A percentile compares a stretch with the other conserved stretches of the same genome.
phyloP scores from a whole-genome alignment of 2,113 vertebrate species.

The Pyxicephalus adspersus region DNA sequence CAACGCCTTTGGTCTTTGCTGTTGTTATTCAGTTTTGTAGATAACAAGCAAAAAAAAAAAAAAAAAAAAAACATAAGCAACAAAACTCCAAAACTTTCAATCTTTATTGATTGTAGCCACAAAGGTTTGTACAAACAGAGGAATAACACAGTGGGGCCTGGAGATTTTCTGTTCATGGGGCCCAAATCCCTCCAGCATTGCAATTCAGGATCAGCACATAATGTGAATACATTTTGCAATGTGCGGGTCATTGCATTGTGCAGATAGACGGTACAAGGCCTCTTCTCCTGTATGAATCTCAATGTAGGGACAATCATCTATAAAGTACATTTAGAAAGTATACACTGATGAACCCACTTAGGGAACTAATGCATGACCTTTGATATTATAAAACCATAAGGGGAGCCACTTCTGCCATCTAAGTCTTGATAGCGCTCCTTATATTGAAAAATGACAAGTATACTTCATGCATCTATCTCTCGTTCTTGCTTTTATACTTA shows the following conservation, averaged over 20 bases:
- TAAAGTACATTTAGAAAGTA: not conserved
- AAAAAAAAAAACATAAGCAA: not conserved
- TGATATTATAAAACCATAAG: slow-evolving; percentile 23
- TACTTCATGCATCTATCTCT: not conserved
- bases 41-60: slow-evolving; percentile 11
- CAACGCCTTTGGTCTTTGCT: slow-evolving; percentile 21
- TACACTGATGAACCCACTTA: slow-evolving; percentile 12
- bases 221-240: not conserved
- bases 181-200: slow-evolving; percentile 19
- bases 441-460: slow-evolving; percentile 30
- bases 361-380: slow-evolving; percentile 35
- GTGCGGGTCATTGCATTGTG: not conserved
- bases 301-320: slow-evolving; percentile 19
- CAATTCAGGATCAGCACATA: slow-evolving; percentile 2
- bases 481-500: slow-evolving; percentile 34
- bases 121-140: slow-evolving; percentile 42
- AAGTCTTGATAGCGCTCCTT: not conserved
- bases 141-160: not conserved
- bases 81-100: slow-evolving; percentile 24
- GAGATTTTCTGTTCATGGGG: slow-evolving; percentile 5
- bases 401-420: not conserved
- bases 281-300: slow-evolving; percentile 1
- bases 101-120: slow-evolving; percentile 42
- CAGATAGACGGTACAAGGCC: not conserved
- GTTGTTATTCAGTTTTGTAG: slow-evolving; percentile 37